Base-by-base conservation (phyloP, 2,113 vertebrate genomes). In the Chaetura pelagica region DNA sequence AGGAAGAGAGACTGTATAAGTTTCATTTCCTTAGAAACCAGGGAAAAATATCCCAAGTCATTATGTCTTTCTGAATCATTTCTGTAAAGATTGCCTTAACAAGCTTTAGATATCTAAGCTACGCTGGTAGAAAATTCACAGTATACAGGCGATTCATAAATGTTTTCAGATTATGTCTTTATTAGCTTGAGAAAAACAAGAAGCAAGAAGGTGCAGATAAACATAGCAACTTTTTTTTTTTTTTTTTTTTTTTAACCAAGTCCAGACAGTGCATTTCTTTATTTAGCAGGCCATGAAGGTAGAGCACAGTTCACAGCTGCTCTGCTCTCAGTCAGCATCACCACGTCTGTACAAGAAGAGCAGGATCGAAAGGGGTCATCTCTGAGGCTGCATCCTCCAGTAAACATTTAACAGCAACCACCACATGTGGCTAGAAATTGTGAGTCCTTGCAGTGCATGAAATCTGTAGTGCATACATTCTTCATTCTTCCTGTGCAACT, bases 11-110 rank as follows among this genome's bases (percentile, higher is more conserved):
- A 62, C 23, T 40, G 19, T 58, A 80, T 85, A 91, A 80, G 40
- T 59, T 92, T 92, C 4, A 93, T 94, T 95, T 92, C 75, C 85
- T 93, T 95, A 90, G 95, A 96, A 96, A 93, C 67, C 40, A 83
- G 54, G 88, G 67, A 92, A 96, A 95, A 93, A 90, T 95, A 95
- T 85, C 88, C 59, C 54, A 88, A 57, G 8, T 49, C 46, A 88
- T 95, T 96, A 93, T 76, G 49, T 69, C 51, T 46, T 80, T 62
- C 79, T 94, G 63, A 92, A 93, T 92, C 94, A 88, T 94, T 93
- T 93, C 85, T 92, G 29, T 77, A 69, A 82, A 91, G 63, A 69
- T 84, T 63, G 49, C 17, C 42, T 54, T 83, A 87, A 62, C 6
- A 24, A 32, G 34, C 54, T 93, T 94, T 89, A 94, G 89, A 91